Base-by-base conservation (phyloP, 35 echinoderm and acorn worm species). In the Heliocidaris erythrogramma region DNA sequence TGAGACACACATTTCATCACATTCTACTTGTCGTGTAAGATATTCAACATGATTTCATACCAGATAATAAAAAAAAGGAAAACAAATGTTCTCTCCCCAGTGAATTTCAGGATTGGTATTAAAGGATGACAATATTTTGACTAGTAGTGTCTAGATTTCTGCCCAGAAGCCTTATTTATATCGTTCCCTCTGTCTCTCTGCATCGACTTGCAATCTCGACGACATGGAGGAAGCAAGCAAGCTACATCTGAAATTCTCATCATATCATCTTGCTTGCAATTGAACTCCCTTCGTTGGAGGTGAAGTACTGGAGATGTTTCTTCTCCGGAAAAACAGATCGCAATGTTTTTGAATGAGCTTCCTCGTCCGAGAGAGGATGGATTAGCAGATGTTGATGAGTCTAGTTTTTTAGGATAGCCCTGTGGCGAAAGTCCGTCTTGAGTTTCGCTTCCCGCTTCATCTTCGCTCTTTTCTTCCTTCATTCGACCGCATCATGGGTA, bases 341-440 rank as follows among this genome's bases (percentile, higher is more conserved):
- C 91, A 92, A 92, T 92, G 91, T 92, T 92, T 92, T 92, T 92
- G 91, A 92, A 92, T 49, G 91, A 92, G 91, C 91, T 92, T 78
- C 65, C 32, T 49, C 48, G 49, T 32, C 91, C 48, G 91, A 89
- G 47, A 78, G 31, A 92, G 91, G 91, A 92, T 59, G 91, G 91
- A 92, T 92, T 92, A 92, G 50, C 91, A 92, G 91, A 92, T 92
- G 91, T 92, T 59, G 91, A 92, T 92, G 91, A 92, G 91, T 48
- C 91, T 92, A 92, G 91, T 92, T 92, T 92, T 30, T 52, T 49
- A 50, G n/a, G 87, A 89, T 30, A 30, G 48, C 49, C 91, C 91
- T 59, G 31, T 59, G 91, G 91, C 91, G 50, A 59, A 48, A 50
- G 91, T 59, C 48, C 47, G 91, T 92, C 49, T 92, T 92, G 50